These are phyloP conservation scores for Tupaia chinensis DNA, from an alignment of 2,113 vertebrate species.

Conservation along the genomic window DNA sequence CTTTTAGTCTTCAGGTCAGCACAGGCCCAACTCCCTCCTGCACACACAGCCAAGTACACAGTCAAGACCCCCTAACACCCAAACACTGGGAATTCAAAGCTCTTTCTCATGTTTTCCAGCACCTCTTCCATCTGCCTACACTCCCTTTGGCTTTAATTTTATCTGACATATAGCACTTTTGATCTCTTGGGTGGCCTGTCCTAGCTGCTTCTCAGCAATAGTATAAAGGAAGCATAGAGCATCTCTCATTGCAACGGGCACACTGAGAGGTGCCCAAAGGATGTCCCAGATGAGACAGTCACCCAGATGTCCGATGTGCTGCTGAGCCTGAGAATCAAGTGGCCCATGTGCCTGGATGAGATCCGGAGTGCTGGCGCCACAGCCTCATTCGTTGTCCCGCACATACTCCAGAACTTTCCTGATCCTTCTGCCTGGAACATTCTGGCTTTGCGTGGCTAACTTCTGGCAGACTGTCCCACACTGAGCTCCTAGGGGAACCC, in stretches of 20 bases:
- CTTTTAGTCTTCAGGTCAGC: neutral
- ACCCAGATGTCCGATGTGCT: neutral
- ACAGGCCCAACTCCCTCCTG: no score
- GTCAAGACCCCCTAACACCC: neutral
- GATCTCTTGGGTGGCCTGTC: neutral
- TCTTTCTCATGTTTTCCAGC: neutral
- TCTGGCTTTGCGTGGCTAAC: neutral
- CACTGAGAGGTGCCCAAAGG: neutral
- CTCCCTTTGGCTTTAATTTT: neutral
- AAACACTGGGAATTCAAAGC: neutral
- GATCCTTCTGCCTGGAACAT: neutral
- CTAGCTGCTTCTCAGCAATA: neutral
- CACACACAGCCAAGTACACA: neutral
- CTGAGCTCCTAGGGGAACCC: accelerated
- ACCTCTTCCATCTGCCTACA: neutral
- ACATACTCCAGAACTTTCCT: accelerated
- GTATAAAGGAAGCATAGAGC: neutral
- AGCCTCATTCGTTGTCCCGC: accelerated
- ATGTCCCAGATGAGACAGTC: neutral
- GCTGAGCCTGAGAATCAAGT: neutral
- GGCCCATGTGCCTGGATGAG: neutral
- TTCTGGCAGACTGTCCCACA: no score
- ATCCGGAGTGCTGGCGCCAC: neutral
- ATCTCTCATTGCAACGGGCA: neutral
- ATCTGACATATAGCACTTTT: neutral